Percentiles rank a stretch among this genome's conserved stretches.
phyloP scores from a whole-genome alignment of 2,113 vertebrate species.

The Syngnathoides biaculeatus region DNA sequence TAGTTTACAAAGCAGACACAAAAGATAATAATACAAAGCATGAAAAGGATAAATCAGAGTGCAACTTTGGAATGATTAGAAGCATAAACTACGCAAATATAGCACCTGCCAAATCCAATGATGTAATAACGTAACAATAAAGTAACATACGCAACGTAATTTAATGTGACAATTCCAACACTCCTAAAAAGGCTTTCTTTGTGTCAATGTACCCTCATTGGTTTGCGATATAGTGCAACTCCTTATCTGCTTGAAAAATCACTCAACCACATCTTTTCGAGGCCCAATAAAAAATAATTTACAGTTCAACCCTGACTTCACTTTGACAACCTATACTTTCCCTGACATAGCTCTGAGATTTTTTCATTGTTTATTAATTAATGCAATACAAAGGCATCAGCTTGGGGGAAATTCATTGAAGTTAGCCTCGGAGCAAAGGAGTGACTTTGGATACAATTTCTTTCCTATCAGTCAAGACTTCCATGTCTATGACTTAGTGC shows the following conservation, averaged over 20 bases:
- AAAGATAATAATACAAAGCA: slow-evolving; percentile 17
- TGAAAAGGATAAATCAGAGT: slow-evolving; percentile 36
- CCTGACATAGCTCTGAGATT: neutral
- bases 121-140: too few species aligned
- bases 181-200: slow-evolving; percentile 20
- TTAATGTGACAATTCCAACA: slow-evolving; percentile 21
- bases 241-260: slow-evolving; percentile 42
- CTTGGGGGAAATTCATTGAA: slow-evolving; percentile 17
- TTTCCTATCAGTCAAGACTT: slow-evolving; percentile 34
- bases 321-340: slow-evolving; percentile 48
- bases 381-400: slow-evolving; percentile 32
- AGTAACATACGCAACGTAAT: too few species aligned
- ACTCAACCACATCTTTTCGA: slow-evolving; percentile 36
- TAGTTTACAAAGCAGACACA: slow-evolving; percentile 42
- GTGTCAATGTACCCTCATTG: slow-evolving; percentile 23
- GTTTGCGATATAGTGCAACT: slow-evolving; percentile 45
- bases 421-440: slow-evolving; percentile 6
- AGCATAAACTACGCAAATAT: slow-evolving; percentile 27
- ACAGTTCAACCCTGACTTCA: slow-evolving; percentile 54
- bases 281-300: slow-evolving; percentile 60
- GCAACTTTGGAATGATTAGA: slow-evolving; percentile 51
- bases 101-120: slow-evolving; percentile 38
- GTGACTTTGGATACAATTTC: slow-evolving; percentile 21
- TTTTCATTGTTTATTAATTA: too few species aligned
- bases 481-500: slow-evolving; percentile 5